Base-by-base conservation (phyloP, 2,888 invertebrate species). In the Phengaris arion region DNA sequence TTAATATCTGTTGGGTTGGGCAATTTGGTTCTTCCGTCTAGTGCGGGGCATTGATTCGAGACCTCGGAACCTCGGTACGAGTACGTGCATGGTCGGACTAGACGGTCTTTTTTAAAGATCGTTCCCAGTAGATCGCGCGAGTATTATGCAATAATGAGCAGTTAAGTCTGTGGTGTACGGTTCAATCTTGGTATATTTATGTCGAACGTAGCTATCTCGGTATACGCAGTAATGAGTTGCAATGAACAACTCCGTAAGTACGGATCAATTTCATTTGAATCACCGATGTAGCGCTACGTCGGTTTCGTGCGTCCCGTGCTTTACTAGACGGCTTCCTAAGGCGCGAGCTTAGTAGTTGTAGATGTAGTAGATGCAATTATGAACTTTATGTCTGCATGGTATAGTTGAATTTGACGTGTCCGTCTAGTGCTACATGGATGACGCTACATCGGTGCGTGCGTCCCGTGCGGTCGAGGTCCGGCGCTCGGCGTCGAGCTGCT, bases 401-500 rank as follows among this genome's bases (percentile, higher is more conserved):
- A 64, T 12, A 35, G 35, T 64, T 12, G 35, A 35, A 22, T 64
- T 64, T 64, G 64, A 35, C 35, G 64, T 64, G 64, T 64, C 64
- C 64, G 64, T 64, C 64, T 64, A 64, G 64, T 64, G 64, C 52
- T 52, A 52, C 35, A 64, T 64, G 35, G 10, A 52, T 10, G 52
- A 2, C 52, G 52, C 52, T 64, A 64, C 64, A 74, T 69, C 74
- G 75, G 55, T 74, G 78, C 59, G 76, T 64, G 78, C 76, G 77
- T 74, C 59, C 73, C 9, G 52, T 52, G 64, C 64, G 64, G 76
- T 68, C 77, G 77, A 35, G 77, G 57, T 54, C 75, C 76, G 76
- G 79, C 64, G 76, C 76, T 75, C 70, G 75, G 78, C 78, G 72
- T 70, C 70, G 77, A 74, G 68, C n/a, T 74, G 75, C 72, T 79